Conservation (phyloP, 30 jellyfish, hydroid and myxozoan genomes). For the Cassiopea xamachana region DNA sequence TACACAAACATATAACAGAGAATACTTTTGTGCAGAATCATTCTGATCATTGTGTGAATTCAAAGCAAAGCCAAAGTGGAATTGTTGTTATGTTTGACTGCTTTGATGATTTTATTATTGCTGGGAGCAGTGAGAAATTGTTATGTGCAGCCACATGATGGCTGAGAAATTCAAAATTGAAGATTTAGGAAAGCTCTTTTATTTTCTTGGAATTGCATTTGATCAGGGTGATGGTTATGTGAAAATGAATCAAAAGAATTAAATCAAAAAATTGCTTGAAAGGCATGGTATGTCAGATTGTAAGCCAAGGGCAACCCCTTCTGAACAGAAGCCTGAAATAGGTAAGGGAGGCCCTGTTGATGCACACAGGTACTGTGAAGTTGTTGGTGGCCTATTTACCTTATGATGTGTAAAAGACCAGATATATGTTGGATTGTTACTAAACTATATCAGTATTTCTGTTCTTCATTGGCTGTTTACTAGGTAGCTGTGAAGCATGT, state of each 20-base stretch:
- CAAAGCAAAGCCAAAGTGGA: not conserved
- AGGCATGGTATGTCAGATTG: conserved; percentile 50
- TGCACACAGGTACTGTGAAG: conserved; percentile 15
- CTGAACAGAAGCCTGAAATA: conserved; percentile 27
- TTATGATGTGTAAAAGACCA: conserved; percentile 51
- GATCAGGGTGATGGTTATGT: too few species aligned
- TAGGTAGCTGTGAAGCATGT: conserved; percentile 57
- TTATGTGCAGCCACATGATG: conserved; percentile 5
- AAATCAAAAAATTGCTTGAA: conserved; percentile 4
- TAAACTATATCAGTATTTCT: conserved; percentile 15
- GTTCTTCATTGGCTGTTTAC: conserved; percentile 15
- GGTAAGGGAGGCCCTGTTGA: conserved; percentile 7
- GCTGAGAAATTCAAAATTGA: conserved; percentile 30
- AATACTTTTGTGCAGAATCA: conserved; percentile 12
- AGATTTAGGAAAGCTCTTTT: conserved; percentile 36
- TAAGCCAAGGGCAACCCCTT: conserved; percentile 71
- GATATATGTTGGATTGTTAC: conserved; percentile 35
- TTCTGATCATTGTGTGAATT: conserved; percentile 43
- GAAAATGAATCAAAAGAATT: conserved; percentile 8
- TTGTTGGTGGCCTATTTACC: conserved; percentile 64
- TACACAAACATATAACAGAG: not conserved
- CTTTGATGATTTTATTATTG: conserved; percentile 49
- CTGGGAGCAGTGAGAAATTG: not conserved
- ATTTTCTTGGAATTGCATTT: conserved; percentile 55
- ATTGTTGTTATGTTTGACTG: conserved; percentile 25